Base-by-base conservation (phyloP, 2,113 vertebrate genomes). In the Heterocephalus glaber region DNA sequence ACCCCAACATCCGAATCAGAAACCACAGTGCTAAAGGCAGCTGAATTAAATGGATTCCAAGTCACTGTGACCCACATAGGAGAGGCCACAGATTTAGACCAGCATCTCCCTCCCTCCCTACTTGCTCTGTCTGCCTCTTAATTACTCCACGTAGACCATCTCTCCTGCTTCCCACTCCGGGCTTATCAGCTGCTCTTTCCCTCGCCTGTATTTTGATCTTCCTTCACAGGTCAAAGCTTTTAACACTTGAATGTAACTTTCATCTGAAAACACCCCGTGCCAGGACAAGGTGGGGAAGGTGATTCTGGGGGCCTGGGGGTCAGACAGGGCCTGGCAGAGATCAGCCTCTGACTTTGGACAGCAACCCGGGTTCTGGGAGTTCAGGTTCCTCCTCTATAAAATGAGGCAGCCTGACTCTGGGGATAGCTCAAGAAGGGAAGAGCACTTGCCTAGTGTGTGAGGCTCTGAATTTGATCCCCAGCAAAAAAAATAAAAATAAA, bases 21-120 rank as follows among this genome's bases (percentile, higher is more conserved):
- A 94, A 89, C 81, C 91, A 0, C 90, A 97, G 47, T 22, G 33
- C 86, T 68, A 56, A 91, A 94, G 80, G 86, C 89, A 81, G 89
- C 85, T 95, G 58, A 94, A 87, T 85, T 85, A 97, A 94, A 70
- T 90, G n/a, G 86, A 92, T 92, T 96, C 95, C 86, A 89, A 90
- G 76, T 91, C 38, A 1, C 10, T 1, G 12, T 88, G 93, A 86
- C 93, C 92, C 95, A 94, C 96, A 80, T 20, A 86, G 72, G 89
- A n/a, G 79, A 96, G 93, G 91, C 91, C 94, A 76, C 82, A 38
- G 81, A 76, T 56, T 96, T 77, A 86, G 47, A 91, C 90, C 66
- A n/a, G 72, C 11, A 49, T 10, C 35, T 33, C n/a, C 28, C 41
- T n/a, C 65, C 17, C 12, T 26, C 12, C 66, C 7, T 16, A 38